Evolutionary conservation across 2,797 vertebrate genomes (phyloP).

Genomic region (Melanogrammus aeglefinus): DNA sequence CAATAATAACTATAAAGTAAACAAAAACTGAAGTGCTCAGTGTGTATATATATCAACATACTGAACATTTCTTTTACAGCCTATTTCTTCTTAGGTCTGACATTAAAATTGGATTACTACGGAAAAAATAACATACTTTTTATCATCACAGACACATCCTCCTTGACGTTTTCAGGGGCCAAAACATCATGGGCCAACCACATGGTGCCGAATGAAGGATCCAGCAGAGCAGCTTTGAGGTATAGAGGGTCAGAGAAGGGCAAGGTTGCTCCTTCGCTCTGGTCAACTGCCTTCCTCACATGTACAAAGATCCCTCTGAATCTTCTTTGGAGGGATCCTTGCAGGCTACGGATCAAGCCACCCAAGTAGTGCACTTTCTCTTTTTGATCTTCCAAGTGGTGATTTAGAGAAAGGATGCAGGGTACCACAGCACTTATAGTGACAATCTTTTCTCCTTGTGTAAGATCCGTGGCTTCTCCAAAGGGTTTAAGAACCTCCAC

Average conservation of each 20-base stretch:
- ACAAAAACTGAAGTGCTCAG: no score
- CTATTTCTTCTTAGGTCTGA: no score
- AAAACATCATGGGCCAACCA: conserved; percentile 22
- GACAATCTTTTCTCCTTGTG: neutral
- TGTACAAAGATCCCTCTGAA: conserved; percentile 11
- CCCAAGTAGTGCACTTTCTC: conserved; percentile 6
- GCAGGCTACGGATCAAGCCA: conserved; percentile 19
- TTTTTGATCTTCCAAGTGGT: neutral
- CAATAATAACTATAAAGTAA: no score
- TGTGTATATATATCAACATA: no score
- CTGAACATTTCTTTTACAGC: no score
- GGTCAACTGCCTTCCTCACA: conserved; percentile 13
- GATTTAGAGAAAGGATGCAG: conserved; percentile 10
- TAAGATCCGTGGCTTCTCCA: neutral
- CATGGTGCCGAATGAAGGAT: conserved; percentile 20
- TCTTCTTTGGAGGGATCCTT: conserved; percentile 25
- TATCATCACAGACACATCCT: conserved; percentile 12
- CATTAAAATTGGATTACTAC: no score
- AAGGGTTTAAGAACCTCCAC: no score
- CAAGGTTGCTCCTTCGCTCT: neutral
- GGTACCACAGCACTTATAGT: conserved; percentile 11
- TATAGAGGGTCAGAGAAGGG: conserved; percentile 26
- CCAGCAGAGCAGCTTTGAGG: conserved; percentile 23
- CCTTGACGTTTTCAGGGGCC: conserved; percentile 8
- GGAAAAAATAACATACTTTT: conserved; percentile 7